A percentile compares a stretch with the other conserved stretches of the same genome.
Conservation (phyloP, 1,140 invertebrate species). For the Aphaenogaster rudis region DNA sequence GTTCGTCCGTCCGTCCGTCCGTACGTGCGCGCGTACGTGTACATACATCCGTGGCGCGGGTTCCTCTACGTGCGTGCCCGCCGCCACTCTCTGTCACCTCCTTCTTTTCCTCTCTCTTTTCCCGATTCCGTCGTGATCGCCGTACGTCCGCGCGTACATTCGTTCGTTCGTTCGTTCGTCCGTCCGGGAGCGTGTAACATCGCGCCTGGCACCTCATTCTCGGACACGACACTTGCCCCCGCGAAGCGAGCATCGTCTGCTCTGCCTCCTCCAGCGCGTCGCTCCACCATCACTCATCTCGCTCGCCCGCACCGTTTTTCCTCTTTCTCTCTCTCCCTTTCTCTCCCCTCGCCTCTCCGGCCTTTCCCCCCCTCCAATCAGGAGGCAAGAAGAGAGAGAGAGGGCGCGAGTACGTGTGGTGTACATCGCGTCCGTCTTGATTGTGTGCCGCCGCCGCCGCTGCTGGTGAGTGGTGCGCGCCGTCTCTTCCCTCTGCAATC, state of each 20-base stretch:
- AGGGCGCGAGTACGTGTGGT: not conserved
- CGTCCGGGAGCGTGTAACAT: constrained; percentile 30
- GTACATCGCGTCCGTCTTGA: not conserved
- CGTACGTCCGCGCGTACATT: not conserved
- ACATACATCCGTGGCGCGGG: constrained; percentile 22
- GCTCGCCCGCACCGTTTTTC: constrained; percentile 34
- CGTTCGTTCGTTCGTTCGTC: constrained; percentile 8
- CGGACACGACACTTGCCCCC: constrained; percentile 40
- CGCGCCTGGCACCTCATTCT: constrained; percentile 41
- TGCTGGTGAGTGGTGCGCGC: constrained; percentile 14
- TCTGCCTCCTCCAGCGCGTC: constrained; percentile 7
- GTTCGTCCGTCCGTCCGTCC: constrained; percentile 59
- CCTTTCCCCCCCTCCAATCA: constrained; percentile 14
- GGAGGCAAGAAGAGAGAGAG: not conserved
- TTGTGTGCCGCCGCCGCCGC: not conserved
- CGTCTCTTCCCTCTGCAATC: constrained; percentile 47
- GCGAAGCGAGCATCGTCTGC: constrained; percentile 51
- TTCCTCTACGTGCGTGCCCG: not conserved
- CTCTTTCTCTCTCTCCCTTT: constrained; percentile 2
- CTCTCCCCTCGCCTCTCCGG: not conserved
- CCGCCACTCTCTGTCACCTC: not conserved
- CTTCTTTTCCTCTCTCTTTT: not conserved
- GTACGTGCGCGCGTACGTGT: constrained; percentile 62
- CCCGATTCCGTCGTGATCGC: not conserved
- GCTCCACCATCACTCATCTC: constrained; percentile 25